These are phyloP conservation scores for Drosophila hydei DNA, from an alignment of 1,140 invertebrate genomes.

Conservation along the genomic window DNA sequence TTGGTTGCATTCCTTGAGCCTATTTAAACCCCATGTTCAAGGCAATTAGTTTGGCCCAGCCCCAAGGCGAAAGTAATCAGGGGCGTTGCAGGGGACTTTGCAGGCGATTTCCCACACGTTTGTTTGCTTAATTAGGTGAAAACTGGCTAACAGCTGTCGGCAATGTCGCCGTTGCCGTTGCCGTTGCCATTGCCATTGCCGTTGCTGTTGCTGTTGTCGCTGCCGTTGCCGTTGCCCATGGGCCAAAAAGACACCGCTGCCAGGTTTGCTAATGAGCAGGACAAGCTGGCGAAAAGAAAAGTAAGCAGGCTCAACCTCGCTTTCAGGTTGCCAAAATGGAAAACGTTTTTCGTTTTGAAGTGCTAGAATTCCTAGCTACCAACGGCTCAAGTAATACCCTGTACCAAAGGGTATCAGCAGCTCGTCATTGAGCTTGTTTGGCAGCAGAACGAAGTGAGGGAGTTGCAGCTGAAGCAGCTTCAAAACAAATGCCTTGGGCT, in stretches of 20 bases:
- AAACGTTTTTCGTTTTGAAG: conserved; percentile 65
- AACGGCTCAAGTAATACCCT: conserved; percentile 47
- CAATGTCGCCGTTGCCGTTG: neutral
- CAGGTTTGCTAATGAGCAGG: conserved; percentile 74
- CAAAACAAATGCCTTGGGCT: too few relatives aligned
- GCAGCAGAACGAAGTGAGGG: too few relatives aligned
- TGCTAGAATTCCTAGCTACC: conserved; percentile 67
- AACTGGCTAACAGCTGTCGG: conserved; percentile 76
- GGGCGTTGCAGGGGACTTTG: conserved; percentile 5
- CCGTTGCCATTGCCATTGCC: too few relatives aligned
- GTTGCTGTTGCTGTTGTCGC: neutral
- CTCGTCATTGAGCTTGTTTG: neutral
- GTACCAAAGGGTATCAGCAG: neutral
- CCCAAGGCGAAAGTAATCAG: conserved; percentile 68
- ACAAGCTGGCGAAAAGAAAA: conserved; percentile 81
- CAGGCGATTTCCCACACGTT: conserved; percentile 75
- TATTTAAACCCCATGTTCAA: conserved; percentile 76
- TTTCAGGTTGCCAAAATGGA: conserved; percentile 64
- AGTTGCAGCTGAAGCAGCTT: too few relatives aligned
- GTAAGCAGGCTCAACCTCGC: conserved; percentile 66
- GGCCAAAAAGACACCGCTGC: conserved; percentile 47
- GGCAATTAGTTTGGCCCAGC: conserved; percentile 69
- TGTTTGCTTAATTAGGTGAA: conserved; percentile 81
- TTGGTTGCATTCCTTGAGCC: conserved; percentile 69
- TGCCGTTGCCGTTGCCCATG: neutral